Conservation (phyloP, 2,797 vertebrate species). For the Protonibea diacanthus region DNA sequence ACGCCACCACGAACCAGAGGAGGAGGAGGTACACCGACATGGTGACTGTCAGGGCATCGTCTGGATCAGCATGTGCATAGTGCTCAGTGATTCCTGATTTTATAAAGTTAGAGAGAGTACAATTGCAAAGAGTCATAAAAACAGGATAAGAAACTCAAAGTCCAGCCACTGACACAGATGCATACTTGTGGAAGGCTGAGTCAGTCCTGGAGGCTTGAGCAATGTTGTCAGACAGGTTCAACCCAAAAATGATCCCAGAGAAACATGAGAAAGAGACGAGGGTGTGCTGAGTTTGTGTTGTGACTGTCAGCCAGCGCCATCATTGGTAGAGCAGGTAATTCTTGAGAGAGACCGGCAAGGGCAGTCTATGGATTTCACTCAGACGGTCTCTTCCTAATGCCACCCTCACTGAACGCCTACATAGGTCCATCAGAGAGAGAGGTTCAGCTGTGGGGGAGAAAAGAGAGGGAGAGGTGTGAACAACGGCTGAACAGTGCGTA, state of each 20-base stretch:
- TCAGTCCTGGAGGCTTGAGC: constrained; percentile 73
- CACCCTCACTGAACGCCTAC: constrained; percentile 93
- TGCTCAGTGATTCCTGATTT: constrained; percentile 80
- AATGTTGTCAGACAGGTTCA: constrained; percentile 77
- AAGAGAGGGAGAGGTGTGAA: constrained; percentile 12
- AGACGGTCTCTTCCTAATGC: constrained; percentile 95
- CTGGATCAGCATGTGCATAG: constrained; percentile 81
- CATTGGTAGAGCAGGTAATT: constrained; percentile 99
- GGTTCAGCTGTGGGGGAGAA: constrained; percentile 90
- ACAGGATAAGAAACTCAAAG: constrained; percentile 72
- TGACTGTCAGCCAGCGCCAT: constrained; percentile 61
- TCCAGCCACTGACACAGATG: constrained; percentile 67
- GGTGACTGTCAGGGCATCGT: constrained; percentile 62
- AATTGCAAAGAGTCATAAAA: constrained; percentile 78
- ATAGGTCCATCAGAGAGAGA: constrained; percentile 97
- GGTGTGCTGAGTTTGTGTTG: constrained; percentile 54
- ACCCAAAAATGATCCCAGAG: constrained; percentile 76
- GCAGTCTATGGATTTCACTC: constrained; percentile 92
- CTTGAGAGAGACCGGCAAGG: constrained; percentile 96
- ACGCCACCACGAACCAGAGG: constrained; percentile 56
- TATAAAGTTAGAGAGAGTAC: constrained; percentile 78
- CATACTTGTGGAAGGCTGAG: constrained; percentile 68
- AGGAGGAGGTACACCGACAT: constrained; percentile 61
- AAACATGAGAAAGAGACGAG: constrained; percentile 63
- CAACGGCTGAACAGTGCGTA: neutral